Evolutionary conservation across 2,113 vertebrate species (phyloP).

Genomic region (Poeciliopsis retropinna): DNA sequence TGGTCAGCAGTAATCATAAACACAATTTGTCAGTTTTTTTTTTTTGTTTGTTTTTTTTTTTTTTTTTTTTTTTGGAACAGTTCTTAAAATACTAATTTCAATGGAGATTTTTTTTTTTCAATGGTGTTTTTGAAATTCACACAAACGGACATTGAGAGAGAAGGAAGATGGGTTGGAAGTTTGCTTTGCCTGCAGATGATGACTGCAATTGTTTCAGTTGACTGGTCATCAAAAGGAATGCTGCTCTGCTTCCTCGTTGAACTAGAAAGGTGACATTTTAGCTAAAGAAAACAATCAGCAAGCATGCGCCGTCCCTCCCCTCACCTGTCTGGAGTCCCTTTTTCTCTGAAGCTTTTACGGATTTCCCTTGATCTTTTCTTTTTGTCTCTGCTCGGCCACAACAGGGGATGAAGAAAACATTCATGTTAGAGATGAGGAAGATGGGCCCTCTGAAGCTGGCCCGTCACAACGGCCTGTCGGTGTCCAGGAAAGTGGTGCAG

Average conservation of each 20-base stretch:
- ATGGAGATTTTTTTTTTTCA: no score
- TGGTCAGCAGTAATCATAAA: background rate
- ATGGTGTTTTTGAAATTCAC: background rate
- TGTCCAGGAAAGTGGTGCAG: constrained; percentile 85
- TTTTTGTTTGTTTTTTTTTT: no score
- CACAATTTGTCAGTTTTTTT: background rate
- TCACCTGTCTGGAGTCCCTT: background rate
- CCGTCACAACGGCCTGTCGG: constrained; percentile 89
- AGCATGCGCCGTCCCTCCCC: constrained; percentile 19
- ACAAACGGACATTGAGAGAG: background rate
- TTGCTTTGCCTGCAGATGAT: constrained; percentile 14
- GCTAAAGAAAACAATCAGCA: background rate
- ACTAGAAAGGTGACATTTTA: constrained; percentile 63
- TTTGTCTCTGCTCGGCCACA: constrained; percentile 14
- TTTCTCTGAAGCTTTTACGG: background rate
- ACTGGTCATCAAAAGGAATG: constrained; percentile 34
- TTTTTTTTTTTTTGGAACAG: background rate
- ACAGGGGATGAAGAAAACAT: constrained; percentile 93
- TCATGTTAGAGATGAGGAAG: constrained; percentile 89
- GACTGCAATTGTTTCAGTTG: constrained; percentile 8
- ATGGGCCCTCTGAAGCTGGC: constrained; percentile 91
- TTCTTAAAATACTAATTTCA: background rate
- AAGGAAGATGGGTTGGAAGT: background rate
- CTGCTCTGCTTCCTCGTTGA: constrained; percentile 7
- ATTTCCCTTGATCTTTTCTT: constrained; percentile 3